Percentiles rank a stretch among this genome's conserved stretches.
These are phyloP conservation scores for Campaea margaritaria DNA, from an alignment of 2,888 invertebrate species.

Conservation along the genomic window DNA sequence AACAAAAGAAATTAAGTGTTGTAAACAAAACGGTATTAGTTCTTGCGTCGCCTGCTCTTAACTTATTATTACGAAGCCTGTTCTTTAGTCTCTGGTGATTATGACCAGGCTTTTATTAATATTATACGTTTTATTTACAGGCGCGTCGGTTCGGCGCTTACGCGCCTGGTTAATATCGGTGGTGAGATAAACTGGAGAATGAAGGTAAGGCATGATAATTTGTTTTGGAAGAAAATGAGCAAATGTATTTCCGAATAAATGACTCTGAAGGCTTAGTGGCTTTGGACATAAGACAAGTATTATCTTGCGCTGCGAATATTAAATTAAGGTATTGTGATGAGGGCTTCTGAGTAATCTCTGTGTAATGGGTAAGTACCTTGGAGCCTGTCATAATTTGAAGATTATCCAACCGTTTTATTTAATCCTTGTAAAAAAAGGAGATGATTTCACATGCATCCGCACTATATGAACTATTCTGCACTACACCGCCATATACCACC, in stretches of 20 bases:
- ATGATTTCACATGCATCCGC: too few relatives aligned
- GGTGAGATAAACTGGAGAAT: conserved; percentile 20
- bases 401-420: too few relatives aligned
- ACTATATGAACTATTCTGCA: too few relatives aligned
- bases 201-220: conserved; percentile 18
- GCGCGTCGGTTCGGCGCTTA: conserved; percentile 37
- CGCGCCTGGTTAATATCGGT: conserved; percentile 39
- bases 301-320: too few relatives aligned
- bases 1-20: background rate
- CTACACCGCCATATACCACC: too few relatives aligned
- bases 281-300: too few relatives aligned
- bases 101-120: conserved; percentile 45
- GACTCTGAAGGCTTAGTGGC: background rate
- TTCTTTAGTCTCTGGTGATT: conserved; percentile 34
- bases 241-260: background rate
- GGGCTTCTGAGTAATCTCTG: too few relatives aligned
- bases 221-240: conserved; percentile 15
- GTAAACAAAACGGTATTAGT: conserved; percentile 13
- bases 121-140: conserved; percentile 44
- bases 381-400: too few relatives aligned
- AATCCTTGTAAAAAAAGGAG: too few relatives aligned
- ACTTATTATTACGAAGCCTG: conserved; percentile 28
- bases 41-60: conserved; percentile 17
- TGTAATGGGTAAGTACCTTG: too few relatives aligned
- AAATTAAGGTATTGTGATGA: too few relatives aligned